Evolutionary conservation across 2,797 vertebrate species (phyloP).

Genomic region (Halcyon badia): DNA sequence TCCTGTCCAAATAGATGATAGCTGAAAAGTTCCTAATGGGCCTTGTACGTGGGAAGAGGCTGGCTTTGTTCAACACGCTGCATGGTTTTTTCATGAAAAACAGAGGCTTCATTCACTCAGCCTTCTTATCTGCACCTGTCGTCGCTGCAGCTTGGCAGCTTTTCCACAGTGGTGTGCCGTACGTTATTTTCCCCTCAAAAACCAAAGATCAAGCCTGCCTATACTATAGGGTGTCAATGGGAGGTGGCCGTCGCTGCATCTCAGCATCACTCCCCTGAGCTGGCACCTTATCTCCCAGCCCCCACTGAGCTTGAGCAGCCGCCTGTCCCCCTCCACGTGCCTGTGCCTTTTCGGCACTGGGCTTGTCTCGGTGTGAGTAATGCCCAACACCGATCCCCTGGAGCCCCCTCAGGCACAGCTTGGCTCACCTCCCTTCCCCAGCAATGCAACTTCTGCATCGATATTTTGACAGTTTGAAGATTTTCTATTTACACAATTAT

Average conservation of each 20-base stretch:
- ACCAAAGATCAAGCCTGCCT: not conserved
- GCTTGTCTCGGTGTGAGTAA: fast-evolving
- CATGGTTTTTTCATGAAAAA: not conserved
- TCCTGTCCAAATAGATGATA: constrained; percentile 50
- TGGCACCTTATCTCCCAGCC: not conserved
- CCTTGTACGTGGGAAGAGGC: constrained; percentile 22
- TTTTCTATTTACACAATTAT: not conserved
- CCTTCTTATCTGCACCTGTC: constrained; percentile 18
- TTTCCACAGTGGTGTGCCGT: not conserved
- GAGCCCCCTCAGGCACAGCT: not conserved
- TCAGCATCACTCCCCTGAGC: not conserved
- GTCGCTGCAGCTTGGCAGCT: not conserved
- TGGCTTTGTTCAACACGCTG: constrained; percentile 13
- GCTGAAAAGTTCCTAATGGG: constrained; percentile 35
- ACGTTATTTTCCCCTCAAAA: not conserved
- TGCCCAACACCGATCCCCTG: fast-evolving
- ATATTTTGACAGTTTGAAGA: not conserved
- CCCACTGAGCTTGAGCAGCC: fast-evolving
- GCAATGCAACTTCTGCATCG: not conserved
- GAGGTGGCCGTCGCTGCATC: not conserved
- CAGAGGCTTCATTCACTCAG: constrained; percentile 37
- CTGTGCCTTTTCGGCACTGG: fast-evolving
- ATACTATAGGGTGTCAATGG: not conserved
- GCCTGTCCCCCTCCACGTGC: fast-evolving
- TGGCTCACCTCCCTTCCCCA: not conserved